Evolutionary conservation across 2,113 vertebrate genomes (phyloP).

Genomic region (Sapayoa aenigma): DNA sequence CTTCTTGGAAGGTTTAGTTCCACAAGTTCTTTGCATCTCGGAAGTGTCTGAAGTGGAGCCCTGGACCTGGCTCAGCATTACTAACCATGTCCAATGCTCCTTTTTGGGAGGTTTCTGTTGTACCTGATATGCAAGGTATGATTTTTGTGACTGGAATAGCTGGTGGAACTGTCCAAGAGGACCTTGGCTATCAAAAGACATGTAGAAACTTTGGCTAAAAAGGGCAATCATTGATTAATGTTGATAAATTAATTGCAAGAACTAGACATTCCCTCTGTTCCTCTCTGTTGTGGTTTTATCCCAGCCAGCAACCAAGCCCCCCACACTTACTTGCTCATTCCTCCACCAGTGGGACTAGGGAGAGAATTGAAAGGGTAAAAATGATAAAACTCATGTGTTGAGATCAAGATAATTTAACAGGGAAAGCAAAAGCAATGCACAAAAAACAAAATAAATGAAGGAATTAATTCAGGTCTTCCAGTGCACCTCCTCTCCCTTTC

Average conservation of each 20-base stretch:
- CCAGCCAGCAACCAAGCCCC: neutral
- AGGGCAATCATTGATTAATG: neutral
- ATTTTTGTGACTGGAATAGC: neutral
- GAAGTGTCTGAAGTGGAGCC: neutral
- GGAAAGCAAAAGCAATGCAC: neutral
- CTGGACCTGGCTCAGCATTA: neutral
- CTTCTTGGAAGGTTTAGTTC: neutral
- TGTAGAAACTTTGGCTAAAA: neutral
- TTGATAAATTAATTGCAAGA: neutral
- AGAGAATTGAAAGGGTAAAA: neutral
- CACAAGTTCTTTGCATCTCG: neutral
- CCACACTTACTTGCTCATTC: neutral
- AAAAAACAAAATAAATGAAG: neutral
- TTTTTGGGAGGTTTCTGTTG: neutral
- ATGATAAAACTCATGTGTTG: neutral
- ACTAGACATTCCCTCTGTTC: neutral
- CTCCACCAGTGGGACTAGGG: too few relatives aligned
- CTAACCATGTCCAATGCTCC: neutral
- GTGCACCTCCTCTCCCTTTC: neutral
- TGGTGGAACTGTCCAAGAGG: neutral
- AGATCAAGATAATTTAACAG: neutral
- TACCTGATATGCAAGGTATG: rapidly evolving
- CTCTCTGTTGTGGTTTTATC: neutral
- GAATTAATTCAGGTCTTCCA: neutral
- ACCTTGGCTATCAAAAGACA: neutral